phyloP scores from a whole-genome alignment of 2,113 vertebrate genomes.

The Catharus minimus region DNA sequence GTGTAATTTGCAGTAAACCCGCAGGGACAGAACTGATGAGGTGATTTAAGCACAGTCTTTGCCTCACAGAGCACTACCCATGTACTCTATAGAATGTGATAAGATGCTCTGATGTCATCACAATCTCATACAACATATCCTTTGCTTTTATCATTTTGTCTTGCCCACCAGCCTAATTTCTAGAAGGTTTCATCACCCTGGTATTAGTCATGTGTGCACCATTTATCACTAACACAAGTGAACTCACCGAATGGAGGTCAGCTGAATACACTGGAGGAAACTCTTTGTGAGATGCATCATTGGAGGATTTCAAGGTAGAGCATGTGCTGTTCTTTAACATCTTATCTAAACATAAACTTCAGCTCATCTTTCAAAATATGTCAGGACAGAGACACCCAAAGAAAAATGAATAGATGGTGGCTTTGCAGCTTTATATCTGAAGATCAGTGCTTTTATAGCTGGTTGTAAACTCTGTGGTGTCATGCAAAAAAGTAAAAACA shows the following conservation, averaged over 20 bases:
- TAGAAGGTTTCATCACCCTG: neutral
- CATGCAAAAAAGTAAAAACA: neutral
- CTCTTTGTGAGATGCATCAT: neutral
- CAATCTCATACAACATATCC: neutral
- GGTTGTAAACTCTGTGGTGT: neutral
- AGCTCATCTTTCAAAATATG: neutral
- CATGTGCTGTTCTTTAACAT: neutral
- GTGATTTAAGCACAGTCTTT: neutral
- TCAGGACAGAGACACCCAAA: neutral
- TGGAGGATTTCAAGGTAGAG: neutral
- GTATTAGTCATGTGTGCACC: neutral
- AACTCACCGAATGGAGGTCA: neutral
- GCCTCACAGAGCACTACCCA: neutral
- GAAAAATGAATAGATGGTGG: neutral
- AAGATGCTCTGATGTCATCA: neutral
- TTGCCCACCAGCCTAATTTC: neutral
- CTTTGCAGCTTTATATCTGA: neutral
- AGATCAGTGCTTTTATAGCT: neutral
- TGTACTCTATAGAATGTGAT: fast-evolving
- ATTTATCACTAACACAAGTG: neutral
- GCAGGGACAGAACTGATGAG: neutral
- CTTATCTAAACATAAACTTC: neutral
- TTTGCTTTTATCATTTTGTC: neutral
- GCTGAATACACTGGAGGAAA: neutral
- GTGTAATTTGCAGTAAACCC: neutral